Conservation (phyloP, 2,113 vertebrate species). For the Indicator indicator region DNA sequence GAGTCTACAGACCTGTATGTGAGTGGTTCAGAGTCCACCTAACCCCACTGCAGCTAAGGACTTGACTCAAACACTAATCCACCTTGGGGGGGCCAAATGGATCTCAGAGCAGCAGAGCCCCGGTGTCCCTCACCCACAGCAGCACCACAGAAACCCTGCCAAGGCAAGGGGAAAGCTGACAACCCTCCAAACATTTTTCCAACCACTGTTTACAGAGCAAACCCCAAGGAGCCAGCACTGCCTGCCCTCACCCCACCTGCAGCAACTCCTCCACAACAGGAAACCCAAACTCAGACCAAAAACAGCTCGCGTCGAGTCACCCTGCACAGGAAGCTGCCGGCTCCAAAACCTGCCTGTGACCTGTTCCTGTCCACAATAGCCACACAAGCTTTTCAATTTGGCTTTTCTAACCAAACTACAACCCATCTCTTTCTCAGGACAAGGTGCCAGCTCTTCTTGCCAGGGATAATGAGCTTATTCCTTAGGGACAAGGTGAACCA, state of each 20-base stretch:
- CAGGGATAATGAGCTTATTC: constrained; percentile 5
- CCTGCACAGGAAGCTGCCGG: rapidly evolving
- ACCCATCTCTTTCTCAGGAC: constrained; percentile 45
- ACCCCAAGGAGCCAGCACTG: background rate
- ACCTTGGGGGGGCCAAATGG: background rate
- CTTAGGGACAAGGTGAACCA: background rate
- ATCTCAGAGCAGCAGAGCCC: background rate
- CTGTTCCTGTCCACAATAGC: background rate
- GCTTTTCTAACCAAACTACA: constrained; percentile 7
- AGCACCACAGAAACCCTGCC: background rate
- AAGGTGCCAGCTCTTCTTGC: constrained; percentile 46
- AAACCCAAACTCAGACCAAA: background rate
- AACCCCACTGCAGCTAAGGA: background rate
- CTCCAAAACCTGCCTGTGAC: background rate
- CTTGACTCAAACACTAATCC: background rate
- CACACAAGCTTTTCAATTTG: background rate
- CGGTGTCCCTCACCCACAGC: background rate
- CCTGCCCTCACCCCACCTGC: background rate
- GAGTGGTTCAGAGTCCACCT: background rate
- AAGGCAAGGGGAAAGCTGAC: background rate
- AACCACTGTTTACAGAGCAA: constrained; percentile 28
- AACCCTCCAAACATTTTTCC: background rate
- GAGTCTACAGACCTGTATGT: background rate
- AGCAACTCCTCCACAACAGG: constrained; percentile 24
- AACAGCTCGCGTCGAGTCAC: background rate